Conservation (phyloP, 2,888 invertebrate genomes). For the Ornithoptera alexandrae region DNA sequence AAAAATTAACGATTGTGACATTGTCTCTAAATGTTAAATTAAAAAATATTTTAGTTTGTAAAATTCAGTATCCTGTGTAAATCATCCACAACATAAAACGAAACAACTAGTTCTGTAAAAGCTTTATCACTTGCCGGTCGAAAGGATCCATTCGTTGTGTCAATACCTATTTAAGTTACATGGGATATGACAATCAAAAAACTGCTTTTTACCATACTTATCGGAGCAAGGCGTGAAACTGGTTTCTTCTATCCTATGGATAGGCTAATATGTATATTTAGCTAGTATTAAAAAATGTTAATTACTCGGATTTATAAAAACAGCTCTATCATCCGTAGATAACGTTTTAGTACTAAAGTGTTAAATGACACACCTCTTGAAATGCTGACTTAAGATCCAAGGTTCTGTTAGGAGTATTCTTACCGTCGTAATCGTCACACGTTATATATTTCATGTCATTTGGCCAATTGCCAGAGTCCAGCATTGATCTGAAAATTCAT, state of each 20-base stretch:
- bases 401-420: slow-evolving; percentile 86
- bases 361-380: slow-evolving; percentile 76
- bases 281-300: not conserved
- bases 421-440: slow-evolving; percentile 89
- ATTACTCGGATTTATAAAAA: not conserved
- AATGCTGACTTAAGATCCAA: slow-evolving; percentile 85
- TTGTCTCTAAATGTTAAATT: not conserved
- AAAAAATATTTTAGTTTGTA: not conserved
- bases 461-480: slow-evolving; percentile 86
- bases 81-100: not conserved
- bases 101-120: not conserved
- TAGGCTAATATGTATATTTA: slow-evolving; percentile 2
- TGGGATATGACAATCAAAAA: not conserved
- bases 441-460: slow-evolving; percentile 85
- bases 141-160: not conserved
- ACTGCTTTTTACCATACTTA: slow-evolving; percentile 6
- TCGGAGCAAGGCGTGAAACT: not conserved
- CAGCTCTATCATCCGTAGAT: not conserved
- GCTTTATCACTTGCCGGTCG: not conserved
- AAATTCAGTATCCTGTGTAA: not conserved
- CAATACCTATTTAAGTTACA: not conserved
- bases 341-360: not conserved
- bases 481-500: slow-evolving; percentile 82
- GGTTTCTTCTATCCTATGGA: slow-evolving; percentile 1
- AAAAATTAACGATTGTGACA: not conserved